These are phyloP conservation scores for Oreochromis aureus DNA, from an alignment of 2,113 vertebrate genomes.

Conservation along the genomic window DNA sequence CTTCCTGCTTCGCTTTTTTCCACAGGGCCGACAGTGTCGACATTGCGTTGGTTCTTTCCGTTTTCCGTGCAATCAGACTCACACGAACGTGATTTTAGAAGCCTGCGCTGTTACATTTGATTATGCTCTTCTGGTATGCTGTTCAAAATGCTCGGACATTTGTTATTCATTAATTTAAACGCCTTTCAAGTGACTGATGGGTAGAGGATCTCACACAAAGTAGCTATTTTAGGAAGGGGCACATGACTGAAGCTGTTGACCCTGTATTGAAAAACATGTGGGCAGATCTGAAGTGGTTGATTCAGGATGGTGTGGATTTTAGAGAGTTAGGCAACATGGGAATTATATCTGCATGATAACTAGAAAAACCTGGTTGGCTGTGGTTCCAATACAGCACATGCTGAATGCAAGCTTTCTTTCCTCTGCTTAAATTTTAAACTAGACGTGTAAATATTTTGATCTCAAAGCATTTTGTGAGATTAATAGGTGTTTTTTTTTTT, in stretches of 20 bases:
- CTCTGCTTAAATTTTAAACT: not conserved
- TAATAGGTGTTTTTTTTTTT: not conserved
- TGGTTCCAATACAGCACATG: not conserved
- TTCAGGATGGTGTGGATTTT: constrained; percentile 3
- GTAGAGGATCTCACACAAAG: not conserved
- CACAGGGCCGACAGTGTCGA: not conserved
- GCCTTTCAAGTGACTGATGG: not conserved
- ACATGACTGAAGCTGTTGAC: constrained; percentile 18
- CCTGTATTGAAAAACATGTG: constrained; percentile 33
- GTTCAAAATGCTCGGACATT: not conserved
- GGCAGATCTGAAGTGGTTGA: constrained; percentile 40
- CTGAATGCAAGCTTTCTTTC: not conserved
- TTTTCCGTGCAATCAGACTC: not conserved
- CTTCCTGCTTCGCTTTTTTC: not conserved
- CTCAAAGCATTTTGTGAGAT: not conserved
- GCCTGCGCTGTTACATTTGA: not conserved
- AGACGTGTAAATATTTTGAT: not conserved
- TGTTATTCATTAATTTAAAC: not conserved
- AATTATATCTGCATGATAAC: not conserved
- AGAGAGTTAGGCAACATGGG: not conserved
- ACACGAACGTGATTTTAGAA: not conserved
- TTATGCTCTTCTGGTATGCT: not conserved
- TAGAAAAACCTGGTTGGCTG: not conserved
- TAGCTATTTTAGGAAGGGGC: constrained; percentile 3
- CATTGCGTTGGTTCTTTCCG: not conserved